A percentile compares a stretch with the other conserved stretches of the same genome.
These are phyloP conservation scores for Aphodius sticticus DNA, from an alignment of 2,888 invertebrate species.

Conservation along the genomic window DNA sequence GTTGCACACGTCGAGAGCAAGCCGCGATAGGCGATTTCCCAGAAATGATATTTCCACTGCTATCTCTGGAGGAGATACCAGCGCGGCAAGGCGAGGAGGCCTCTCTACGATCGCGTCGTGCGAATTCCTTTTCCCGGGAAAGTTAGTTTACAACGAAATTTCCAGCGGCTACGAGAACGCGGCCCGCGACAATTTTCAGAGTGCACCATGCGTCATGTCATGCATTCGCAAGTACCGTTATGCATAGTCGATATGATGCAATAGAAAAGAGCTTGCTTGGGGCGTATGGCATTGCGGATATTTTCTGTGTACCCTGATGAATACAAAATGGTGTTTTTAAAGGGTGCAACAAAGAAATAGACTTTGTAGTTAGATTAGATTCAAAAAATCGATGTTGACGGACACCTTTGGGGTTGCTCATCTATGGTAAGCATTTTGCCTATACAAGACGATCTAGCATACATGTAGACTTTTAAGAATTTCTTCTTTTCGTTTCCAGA, in stretches of 20 bases:
- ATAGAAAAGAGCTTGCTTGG: too few relatives aligned
- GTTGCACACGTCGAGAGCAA: neutral
- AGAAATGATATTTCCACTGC: neutral
- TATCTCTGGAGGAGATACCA: neutral
- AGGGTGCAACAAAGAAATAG: too few relatives aligned
- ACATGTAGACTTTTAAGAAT: too few relatives aligned
- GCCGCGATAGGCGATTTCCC: neutral
- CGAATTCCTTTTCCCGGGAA: neutral
- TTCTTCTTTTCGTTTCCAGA: too few relatives aligned
- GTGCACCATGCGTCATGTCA: neutral
- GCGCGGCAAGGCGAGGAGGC: neutral
- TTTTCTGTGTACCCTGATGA: too few relatives aligned
- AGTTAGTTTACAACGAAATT: neutral
- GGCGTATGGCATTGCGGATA: too few relatives aligned
- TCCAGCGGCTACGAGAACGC: neutral
- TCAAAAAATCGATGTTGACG: too few relatives aligned
- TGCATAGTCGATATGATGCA: neutral
- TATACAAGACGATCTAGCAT: too few relatives aligned
- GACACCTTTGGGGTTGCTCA: too few relatives aligned
- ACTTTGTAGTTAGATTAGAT: too few relatives aligned
- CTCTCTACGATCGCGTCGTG: neutral
- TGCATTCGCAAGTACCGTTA: neutral
- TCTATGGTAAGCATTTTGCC: too few relatives aligned
- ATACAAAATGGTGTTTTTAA: too few relatives aligned
- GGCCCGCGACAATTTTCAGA: neutral